Evolutionary conservation across 2,113 vertebrate species (phyloP).

Genomic region (Pteronura brasiliensis): DNA sequence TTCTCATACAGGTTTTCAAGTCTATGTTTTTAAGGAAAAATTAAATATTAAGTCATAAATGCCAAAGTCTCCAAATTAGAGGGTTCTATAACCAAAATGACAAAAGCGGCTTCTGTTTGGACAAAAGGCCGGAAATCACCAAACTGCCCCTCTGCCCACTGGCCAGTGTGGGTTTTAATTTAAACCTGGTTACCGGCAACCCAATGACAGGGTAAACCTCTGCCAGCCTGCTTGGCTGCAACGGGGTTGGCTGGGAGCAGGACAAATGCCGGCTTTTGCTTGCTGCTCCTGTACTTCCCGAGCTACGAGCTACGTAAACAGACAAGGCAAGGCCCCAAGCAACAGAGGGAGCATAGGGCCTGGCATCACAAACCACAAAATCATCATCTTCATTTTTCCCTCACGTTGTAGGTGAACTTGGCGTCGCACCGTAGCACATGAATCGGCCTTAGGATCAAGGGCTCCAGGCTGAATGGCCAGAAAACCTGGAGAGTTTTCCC

Average conservation of each 20-base stretch:
- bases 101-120: not conserved
- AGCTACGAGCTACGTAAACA: not conserved
- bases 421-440: rapidly evolving
- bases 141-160: not conserved
- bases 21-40: not conserved
- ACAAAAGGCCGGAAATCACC: not conserved
- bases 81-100: not conserved
- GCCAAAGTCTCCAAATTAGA: conserved; percentile 20
- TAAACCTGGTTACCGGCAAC: not conserved
- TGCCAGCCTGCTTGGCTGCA: not conserved
- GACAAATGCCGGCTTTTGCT: not conserved
- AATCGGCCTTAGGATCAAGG: not conserved
- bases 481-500: not conserved
- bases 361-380: not conserved
- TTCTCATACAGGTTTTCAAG: not conserved
- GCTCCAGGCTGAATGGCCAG: not conserved
- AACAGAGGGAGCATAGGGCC: rapidly evolving
- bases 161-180: conserved; percentile 31
- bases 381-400: not conserved
- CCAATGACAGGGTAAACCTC: not conserved
- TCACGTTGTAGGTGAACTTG: not conserved
- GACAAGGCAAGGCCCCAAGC: not conserved
- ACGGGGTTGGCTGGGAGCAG: not conserved
- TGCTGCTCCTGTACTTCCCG: not conserved
- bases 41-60: conserved; percentile 5